Base-by-base conservation (phyloP, 2,797 vertebrate genomes). In the Sparidentex hasta region DNA sequence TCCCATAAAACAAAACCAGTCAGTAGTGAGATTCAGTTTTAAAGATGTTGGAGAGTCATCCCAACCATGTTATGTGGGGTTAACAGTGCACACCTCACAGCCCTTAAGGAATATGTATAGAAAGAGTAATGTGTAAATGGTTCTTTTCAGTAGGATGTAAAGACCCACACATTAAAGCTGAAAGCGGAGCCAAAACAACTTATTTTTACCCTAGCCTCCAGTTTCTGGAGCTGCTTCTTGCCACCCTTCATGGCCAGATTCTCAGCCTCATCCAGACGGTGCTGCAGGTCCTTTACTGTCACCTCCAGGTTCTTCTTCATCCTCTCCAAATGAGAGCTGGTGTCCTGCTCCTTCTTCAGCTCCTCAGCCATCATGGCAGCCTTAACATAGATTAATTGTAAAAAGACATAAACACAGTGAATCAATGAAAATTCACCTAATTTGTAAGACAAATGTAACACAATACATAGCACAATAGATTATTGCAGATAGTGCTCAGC, bases 321-420 rank as follows among this genome's bases (percentile, higher is more conserved):
- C 76, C 97, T 94, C 84, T 98, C 97, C 89, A 97, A 92, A 74
- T 98, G 97, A 87, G 96, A 87, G 0, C 97, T 97, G 82, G 97
- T 97, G 87, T 98, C 97, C 93, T 98, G 97, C 86, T 96, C 96
- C 87, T 98, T 98, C 94, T 98, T 98, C 78, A 98, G 91, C 84
- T 98, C 97, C 47, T 97, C 97, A 0, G 97, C 97, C 97, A 98
- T 98, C 97, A 97, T 97, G 87, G 97, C 97, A 0, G 97, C 97
- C 97, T 98, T 0, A 25, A 58, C 11, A 62, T 29, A 23, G 3
- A 57, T 17, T 23, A 16, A 62, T 54, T 23, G 11, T 57, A 14
- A 77, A 20, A 48, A 44, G 43, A 12, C 50, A n/a, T 38, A 12
- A 68, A 23, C 8, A 50, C 5, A 70, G 21, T 51, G 25, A 27